Base-by-base conservation (phyloP, 2,797 vertebrate genomes). In the Anabacerthia variegaticeps region DNA sequence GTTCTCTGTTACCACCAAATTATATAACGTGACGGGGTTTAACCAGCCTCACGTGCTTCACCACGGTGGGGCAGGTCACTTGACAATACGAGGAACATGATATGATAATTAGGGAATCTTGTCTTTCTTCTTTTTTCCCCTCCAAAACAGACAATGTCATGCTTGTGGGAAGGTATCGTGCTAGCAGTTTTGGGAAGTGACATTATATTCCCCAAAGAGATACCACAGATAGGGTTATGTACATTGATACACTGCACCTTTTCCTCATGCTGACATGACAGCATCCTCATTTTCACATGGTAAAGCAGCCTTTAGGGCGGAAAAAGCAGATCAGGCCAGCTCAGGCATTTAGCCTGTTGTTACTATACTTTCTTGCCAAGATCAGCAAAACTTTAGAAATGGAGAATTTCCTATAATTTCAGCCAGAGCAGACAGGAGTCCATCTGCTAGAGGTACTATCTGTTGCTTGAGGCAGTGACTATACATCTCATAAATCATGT, bases 151-250 rank as follows among this genome's bases (percentile, higher is more conserved):
- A 14, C 17, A 22, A 7, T 41, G 62, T 62, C 23, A 15, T 22
- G n/a, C 44, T 36, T 43, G 18, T 75, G 90, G 56, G 69, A 89
- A 65, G 71, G 48, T 56, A 43, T 26, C 3, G 1, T 58, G 66
- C 51, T 39, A 34, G 37, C 76, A 62, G 58, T 44, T 74, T n/a
- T 66, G 63, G 67, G 81, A 91, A 68, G 43, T 4, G 11, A 49
- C 2, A 1, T 2, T 6, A 30, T 56, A 32, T 56, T 14, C 24
- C 28, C 12, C 2, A 1, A 37, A 75, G 22, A 69, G 37, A 49
- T 41, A 71, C 30, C 18, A 2, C 22, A 2, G 1, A 0, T 24
- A 3, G 0, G 2, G 69, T 62, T 28, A 12, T 3, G 7, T n/a
- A 43, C 22, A 3, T 61, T 13, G 36, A 32, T 36, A 65, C 30